Evolutionary conservation across 2,888 invertebrate genomes (phyloP), one percentile per base, ranked within the genome.

Genomic region (Heliconius charithonia): DNA sequence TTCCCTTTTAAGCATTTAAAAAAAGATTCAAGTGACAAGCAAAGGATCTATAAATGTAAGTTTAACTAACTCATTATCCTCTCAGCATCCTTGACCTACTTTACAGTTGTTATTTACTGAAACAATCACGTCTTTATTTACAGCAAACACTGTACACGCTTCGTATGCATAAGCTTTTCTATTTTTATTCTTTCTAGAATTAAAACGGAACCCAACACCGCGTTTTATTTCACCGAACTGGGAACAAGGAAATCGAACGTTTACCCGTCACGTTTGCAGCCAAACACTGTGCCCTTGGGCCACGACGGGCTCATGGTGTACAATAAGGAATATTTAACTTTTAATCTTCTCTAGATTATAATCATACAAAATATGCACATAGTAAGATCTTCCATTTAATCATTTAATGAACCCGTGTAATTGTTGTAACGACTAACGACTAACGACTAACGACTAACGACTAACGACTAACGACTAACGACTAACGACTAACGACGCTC

Each of bases 321-420:
- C 37, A 45, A 45, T 45, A 45, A 16, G 2, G 45, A 45, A 45
- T 45, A 45, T 2, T 45, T 45, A 45, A 45, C 45, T 45, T 45
- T 45, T 22, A 22, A 56, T 56, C 56, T 56, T 1, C 3, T n/a
- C 12, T 16, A 4, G 63, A 73, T 77, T 56, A 41, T 29, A 41
- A 72, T 77, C 72, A 56, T n/a, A 25, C 69, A 74, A 74, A 45
- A 59, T 70, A 73, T 69, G 16, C 69, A 73, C 74, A 19, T 32
- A 56, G 37, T 69, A 16, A 51, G 75, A 75, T 71, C 29, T n/a
- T 37, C 65, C 75, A 78, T 78, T 72, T 76, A 81, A 80, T 80
- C 75, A 78, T 78, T 72, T 76, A 81, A 80, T 80, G 22, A 78
- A 76, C 32, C 51, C 80, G 70, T 81, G 74, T 80, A 81, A 81